phyloP scores from a whole-genome alignment of 2,797 vertebrate genomes.

The Sphenodon punctatus region DNA sequence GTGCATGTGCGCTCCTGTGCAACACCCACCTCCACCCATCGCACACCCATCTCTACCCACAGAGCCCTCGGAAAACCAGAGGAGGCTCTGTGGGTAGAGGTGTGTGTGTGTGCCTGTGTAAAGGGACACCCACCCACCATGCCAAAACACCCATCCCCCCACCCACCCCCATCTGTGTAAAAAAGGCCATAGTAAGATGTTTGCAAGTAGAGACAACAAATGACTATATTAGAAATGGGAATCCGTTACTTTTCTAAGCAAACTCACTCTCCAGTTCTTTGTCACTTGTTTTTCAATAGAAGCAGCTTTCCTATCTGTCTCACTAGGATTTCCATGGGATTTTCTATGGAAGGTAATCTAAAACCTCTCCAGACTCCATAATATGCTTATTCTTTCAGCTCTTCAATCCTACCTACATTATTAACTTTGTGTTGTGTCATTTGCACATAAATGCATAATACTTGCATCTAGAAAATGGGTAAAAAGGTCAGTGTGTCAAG shows the following conservation, averaged over 20 bases:
- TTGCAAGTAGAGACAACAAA: slow-evolving; percentile 27
- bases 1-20: too few relatives aligned
- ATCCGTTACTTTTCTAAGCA: slow-evolving; percentile 15
- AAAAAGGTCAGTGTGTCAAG: background rate
- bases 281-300: slow-evolving; percentile 23
- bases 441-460: background rate
- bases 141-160: too few relatives aligned
- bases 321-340: background rate
- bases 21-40: too few relatives aligned
- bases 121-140: too few relatives aligned
- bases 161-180: too few relatives aligned
- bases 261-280: slow-evolving; percentile 50
- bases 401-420: background rate
- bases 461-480: slow-evolving; percentile 3
- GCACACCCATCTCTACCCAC: too few relatives aligned
- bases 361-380: background rate
- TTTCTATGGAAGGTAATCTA: slow-evolving; percentile 15
- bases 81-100: too few relatives aligned
- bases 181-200: background rate
- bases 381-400: background rate
- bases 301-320: slow-evolving; percentile 38
- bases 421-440: background rate
- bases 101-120: too few relatives aligned
- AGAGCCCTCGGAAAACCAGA: too few relatives aligned
- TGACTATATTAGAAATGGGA: background rate